phyloP scores from a whole-genome alignment of 2,113 vertebrate genomes.

The Bombycilla garrulus region DNA sequence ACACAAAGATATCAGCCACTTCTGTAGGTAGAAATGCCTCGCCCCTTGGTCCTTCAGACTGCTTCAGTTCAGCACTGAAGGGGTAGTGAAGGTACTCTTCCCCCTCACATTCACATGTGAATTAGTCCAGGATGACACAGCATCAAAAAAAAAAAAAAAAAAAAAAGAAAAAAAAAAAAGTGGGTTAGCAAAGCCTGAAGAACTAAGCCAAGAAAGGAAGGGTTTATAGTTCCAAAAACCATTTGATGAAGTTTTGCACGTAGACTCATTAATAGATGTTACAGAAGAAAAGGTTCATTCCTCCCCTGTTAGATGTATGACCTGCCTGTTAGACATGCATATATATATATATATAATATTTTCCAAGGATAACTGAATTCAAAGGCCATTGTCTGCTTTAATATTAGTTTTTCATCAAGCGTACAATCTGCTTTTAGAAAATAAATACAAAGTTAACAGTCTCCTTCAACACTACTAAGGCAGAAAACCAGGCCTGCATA shows the following conservation, averaged over 20 bases:
- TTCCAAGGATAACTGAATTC: background rate
- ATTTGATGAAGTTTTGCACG: constrained; percentile 42
- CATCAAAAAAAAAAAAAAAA: background rate
- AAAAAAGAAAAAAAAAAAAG: background rate
- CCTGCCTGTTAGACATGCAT: background rate
- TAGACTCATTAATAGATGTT: constrained; percentile 43
- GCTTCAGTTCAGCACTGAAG: background rate
- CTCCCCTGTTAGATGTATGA: background rate
- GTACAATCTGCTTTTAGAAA: background rate
- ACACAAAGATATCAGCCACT: background rate
- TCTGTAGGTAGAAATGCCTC: background rate
- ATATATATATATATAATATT: background rate
- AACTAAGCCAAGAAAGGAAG: constrained; percentile 56
- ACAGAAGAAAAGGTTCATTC: constrained; percentile 33
- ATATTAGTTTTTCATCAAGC: background rate
- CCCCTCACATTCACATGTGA: constrained; percentile 10
- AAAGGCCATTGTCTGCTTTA: background rate
- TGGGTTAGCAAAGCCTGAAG: constrained; percentile 31
- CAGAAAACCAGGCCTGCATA: background rate
- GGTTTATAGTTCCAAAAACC: constrained; percentile 51
- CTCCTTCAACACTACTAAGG: background rate
- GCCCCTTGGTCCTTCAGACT: background rate
- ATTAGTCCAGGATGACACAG: constrained; percentile 13
- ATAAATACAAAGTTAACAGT: background rate
- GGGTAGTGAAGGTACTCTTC: constrained; percentile 31